phyloP scores from a whole-genome alignment of 2,113 vertebrate genomes.

The Origma solitaria region DNA sequence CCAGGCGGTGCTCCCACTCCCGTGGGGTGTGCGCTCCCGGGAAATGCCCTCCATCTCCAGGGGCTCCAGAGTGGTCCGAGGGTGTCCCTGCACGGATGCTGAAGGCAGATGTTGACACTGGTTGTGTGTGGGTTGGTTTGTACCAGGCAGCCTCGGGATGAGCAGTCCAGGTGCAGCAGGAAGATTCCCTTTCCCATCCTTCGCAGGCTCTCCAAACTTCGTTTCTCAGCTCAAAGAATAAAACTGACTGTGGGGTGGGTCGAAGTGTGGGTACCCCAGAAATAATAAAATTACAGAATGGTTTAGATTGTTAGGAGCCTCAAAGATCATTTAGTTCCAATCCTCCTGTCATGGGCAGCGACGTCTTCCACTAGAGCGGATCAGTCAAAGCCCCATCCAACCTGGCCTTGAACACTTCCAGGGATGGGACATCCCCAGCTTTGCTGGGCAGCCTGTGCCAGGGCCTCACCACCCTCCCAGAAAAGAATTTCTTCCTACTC shows the following conservation, averaged over 20 bases:
- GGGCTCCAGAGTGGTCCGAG: background rate
- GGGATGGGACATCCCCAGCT: background rate
- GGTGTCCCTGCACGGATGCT: rapidly evolving
- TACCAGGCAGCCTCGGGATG: background rate
- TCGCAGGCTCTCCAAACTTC: background rate
- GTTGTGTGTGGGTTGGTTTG: background rate
- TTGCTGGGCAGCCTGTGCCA: background rate
- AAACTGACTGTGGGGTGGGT: rapidly evolving
- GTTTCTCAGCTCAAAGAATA: background rate
- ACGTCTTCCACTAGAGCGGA: background rate
- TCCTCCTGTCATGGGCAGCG: background rate
- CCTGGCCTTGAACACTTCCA: background rate
- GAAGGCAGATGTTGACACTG: background rate
- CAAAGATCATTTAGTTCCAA: background rate
- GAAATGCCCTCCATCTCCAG: background rate
- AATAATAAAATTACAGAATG: background rate
- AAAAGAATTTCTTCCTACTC: background rate
- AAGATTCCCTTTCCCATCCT: background rate
- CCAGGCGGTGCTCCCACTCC: background rate
- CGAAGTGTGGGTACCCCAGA: background rate
- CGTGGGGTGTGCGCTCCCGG: background rate
- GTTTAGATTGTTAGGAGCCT: background rate
- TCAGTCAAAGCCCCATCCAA: background rate
- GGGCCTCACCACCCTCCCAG: too few relatives aligned
- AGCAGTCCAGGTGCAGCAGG: background rate